Conservation (phyloP, 2,797 vertebrate species). For the Rhinatrema bivittatum region DNA sequence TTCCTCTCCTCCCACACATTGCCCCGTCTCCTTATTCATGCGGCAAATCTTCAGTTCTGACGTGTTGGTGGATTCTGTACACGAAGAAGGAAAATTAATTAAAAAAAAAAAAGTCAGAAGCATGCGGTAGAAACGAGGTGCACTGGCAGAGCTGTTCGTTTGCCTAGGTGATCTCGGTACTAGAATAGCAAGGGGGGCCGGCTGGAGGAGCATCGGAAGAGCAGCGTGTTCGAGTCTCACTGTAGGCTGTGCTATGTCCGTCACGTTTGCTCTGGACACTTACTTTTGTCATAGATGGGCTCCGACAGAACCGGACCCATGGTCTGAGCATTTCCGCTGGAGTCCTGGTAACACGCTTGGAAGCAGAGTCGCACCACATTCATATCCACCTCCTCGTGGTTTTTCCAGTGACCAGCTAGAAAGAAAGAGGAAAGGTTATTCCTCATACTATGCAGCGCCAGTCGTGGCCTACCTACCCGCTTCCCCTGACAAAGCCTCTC, state of each 20-base stretch:
- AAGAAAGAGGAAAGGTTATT: neutral
- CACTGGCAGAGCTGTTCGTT: neutral
- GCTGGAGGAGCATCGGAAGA: neutral
- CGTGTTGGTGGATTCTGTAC: conserved; percentile 78
- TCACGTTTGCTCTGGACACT: conserved; percentile 25
- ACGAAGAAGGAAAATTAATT: neutral
- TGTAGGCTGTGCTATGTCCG: too few species aligned
- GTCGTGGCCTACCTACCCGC: too few species aligned
- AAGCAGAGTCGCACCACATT: conserved; percentile 90
- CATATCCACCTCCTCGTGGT: conserved; percentile 94
- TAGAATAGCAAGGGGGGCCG: neutral
- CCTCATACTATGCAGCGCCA: too few species aligned
- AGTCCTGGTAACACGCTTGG: conserved; percentile 72
- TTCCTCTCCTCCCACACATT: conserved; percentile 75
- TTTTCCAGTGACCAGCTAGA: conserved; percentile 78
- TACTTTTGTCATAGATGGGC: conserved; percentile 90
- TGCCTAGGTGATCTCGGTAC: too few species aligned
- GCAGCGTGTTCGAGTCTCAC: too few species aligned
- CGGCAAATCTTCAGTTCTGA: conserved; percentile 82
- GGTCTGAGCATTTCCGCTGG: conserved; percentile 50
- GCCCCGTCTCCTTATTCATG: conserved; percentile 70
- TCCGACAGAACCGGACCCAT: conserved; percentile 78
- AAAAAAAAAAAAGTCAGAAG: neutral
- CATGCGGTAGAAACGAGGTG: neutral
- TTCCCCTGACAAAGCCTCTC: too few species aligned